Evolutionary conservation across 2,113 vertebrate genomes (phyloP), one percentile per base, ranked within the genome.

Genomic region (Hippocampus mohnikei): DNA sequence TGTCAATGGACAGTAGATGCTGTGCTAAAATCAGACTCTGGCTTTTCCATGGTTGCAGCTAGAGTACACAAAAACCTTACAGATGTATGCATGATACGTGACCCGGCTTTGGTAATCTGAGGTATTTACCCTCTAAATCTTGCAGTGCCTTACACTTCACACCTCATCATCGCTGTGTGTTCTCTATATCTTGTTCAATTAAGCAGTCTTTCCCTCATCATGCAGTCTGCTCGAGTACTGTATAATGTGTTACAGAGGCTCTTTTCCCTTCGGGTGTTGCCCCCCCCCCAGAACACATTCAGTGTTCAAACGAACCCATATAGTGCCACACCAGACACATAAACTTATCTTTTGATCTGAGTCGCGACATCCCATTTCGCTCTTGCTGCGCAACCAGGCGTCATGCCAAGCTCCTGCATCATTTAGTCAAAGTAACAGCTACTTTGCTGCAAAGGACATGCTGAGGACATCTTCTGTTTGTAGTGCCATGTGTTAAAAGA

Each of bases 171-270:
- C 69, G 65, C 2, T 69, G 1, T 72, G 3, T 62, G 64, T 69
- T 69, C 42, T 62, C 15, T 46, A 61, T 42, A 29, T 16, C 65
- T 62, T 78, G 68, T 65, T 71, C 67, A 81, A 70, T 74, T 82
- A 81, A 82, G 79, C 44, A 3, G 69, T 79, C 40, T 72, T 83
- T 71, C 60, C 64, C 41, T 81, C 79, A 79, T 67, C 77, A 72
- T 80, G 72, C 66, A 69, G 67, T 78, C 72, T 81, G 78, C 79
- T 62, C 82, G 13, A 29, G 78, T 50, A 33, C 29, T 33, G 29
- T 33, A 80, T 88, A 87, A 89, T 87, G 66, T 77, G 74, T 83
- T 81, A 61, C 87, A 90, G 88, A 85, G 85, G 82, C 82, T 81
- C 16, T 61, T 74, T 78, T 73, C 70, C 75, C 74, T 44, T 9